Percentiles rank a stretch among this genome's conserved stretches.
These are phyloP conservation scores for Gymnobelideus leadbeateri DNA, from an alignment of 2,113 vertebrate genomes.

Conservation along the genomic window DNA sequence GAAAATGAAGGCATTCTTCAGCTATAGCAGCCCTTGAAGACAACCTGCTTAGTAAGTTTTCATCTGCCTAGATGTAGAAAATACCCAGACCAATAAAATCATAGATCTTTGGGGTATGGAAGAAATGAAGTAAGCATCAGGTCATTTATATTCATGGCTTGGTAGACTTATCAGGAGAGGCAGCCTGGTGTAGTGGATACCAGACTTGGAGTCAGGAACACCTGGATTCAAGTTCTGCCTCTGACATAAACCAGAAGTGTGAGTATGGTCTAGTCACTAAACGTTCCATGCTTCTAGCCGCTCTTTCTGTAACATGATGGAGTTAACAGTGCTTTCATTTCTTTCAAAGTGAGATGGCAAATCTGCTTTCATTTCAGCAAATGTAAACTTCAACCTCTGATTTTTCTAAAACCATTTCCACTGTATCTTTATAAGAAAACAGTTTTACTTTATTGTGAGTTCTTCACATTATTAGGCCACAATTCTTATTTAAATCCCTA, in stretches of 20 bases:
- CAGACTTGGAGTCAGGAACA: neutral
- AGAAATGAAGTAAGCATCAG: neutral
- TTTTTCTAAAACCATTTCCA: neutral
- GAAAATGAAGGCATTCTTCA: neutral
- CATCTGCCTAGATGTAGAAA: neutral
- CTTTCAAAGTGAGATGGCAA: neutral
- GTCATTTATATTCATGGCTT: neutral
- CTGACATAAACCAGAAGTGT: neutral
- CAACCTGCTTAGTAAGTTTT: neutral
- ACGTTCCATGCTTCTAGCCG: neutral
- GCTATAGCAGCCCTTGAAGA: neutral
- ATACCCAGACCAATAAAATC: neutral
- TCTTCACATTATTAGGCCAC: slow-evolving; percentile 16
- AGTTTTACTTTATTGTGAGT: slow-evolving; percentile 17
- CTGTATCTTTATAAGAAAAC: neutral
- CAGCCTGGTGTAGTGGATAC: neutral
- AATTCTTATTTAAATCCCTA: slow-evolving; percentile 36
- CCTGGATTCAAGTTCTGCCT: neutral
- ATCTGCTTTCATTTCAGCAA: neutral
- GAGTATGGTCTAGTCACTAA: neutral
- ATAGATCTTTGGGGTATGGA: neutral
- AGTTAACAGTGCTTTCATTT: neutral
- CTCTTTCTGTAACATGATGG: neutral
- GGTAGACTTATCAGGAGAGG: neutral
- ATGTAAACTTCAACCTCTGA: neutral